These are phyloP conservation scores for Paramisgurnus dabryanus DNA, from an alignment of 2,113 vertebrate genomes.

Conservation along the genomic window DNA sequence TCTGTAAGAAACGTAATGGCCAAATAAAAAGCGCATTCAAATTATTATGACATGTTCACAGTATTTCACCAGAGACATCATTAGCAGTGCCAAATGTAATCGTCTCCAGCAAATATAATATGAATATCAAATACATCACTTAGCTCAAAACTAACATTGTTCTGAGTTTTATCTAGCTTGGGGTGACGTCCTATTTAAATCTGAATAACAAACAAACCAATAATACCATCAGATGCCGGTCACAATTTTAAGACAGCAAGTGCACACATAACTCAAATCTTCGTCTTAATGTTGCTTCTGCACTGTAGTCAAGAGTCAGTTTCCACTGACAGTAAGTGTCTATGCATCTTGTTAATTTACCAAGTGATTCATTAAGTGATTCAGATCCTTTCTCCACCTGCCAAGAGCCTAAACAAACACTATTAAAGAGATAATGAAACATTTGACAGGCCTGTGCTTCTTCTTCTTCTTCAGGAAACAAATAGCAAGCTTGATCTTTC, in stretches of 20 bases:
- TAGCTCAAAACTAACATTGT: not conserved
- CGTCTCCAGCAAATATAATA: not conserved
- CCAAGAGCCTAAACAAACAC: conserved; percentile 47
- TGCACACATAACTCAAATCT: conserved; percentile 8
- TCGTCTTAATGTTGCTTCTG: not conserved
- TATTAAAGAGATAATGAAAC: conserved; percentile 39
- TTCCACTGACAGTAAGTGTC: conserved; percentile 50
- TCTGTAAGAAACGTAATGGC: too few species aligned
- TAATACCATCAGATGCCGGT: not conserved
- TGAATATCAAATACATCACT: not conserved
- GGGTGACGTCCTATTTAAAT: not conserved
- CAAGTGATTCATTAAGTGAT: conserved; percentile 48
- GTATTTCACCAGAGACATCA: too few species aligned
- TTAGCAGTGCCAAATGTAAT: too few species aligned
- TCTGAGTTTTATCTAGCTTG: not conserved
- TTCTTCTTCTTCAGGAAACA: not conserved
- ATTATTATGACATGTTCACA: too few species aligned
- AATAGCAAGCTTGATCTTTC: not conserved
- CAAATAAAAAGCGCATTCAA: too few species aligned
- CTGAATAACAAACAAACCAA: not conserved
- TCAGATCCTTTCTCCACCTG: conserved; percentile 15
- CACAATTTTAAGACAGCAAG: not conserved
- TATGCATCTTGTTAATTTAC: conserved; percentile 55
- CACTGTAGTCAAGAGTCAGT: conserved; percentile 42
- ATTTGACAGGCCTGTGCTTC: not conserved